phyloP scores from a whole-genome alignment of 1,140 invertebrate species.

The Eueides isabella region DNA sequence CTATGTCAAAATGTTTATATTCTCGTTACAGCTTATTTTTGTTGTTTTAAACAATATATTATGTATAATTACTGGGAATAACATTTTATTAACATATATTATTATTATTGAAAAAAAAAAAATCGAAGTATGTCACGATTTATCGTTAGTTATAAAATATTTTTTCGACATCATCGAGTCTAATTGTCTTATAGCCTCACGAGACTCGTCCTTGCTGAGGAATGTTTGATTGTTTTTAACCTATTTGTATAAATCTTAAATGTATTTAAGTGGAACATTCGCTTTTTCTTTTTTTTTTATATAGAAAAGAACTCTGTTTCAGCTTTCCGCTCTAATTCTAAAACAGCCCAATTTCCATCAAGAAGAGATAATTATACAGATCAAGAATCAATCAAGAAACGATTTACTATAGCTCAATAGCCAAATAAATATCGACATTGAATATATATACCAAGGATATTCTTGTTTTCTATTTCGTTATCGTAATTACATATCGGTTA shows the following conservation, averaged over 20 bases:
- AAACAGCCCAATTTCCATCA: too few relatives aligned
- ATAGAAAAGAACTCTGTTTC: too few relatives aligned
- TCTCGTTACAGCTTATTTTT: too few relatives aligned
- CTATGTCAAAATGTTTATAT: too few relatives aligned
- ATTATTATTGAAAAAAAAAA: too few relatives aligned
- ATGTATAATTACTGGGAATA: too few relatives aligned
- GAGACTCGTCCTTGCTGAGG: constrained; percentile 26
- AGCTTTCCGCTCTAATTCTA: too few relatives aligned
- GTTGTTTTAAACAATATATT: too few relatives aligned
- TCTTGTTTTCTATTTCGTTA: constrained; percentile 38
- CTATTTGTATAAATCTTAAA: not conserved
- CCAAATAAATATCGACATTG: constrained; percentile 16
- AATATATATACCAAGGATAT: constrained; percentile 27
- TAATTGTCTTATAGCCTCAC: constrained; percentile 17
- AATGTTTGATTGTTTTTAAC: constrained; percentile 27
- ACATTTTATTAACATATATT: too few relatives aligned
- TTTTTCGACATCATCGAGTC: constrained; percentile 9
- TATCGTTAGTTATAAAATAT: constrained; percentile 1
- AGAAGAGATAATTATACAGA: too few relatives aligned
- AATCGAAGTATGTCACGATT: not conserved
- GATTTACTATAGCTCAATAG: not conserved
- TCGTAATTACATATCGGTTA: constrained; percentile 46
- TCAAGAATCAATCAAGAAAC: too few relatives aligned
- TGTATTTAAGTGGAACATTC: not conserved
- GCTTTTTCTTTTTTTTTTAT: too few relatives aligned